phyloP scores from a whole-genome alignment of 2,113 vertebrate genomes.

The Gnathochromis pfefferi region DNA sequence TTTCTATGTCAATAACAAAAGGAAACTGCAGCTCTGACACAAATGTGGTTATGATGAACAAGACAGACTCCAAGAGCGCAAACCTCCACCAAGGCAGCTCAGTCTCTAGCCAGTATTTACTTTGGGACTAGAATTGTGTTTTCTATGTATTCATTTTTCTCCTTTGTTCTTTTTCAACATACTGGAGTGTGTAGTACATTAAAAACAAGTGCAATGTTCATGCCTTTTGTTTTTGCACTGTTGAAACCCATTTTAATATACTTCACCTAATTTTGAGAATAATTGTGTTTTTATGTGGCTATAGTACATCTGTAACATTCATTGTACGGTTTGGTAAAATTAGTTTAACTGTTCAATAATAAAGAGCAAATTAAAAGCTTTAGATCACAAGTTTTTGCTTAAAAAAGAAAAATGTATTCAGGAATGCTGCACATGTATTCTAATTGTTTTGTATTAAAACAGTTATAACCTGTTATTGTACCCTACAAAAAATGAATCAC shows the following conservation, averaged over 20 bases:
- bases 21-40: background rate
- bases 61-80: background rate
- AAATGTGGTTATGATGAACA: background rate
- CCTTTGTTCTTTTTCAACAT: background rate
- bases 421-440: background rate
- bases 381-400: background rate
- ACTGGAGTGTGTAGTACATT: background rate
- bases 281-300: background rate
- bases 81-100: background rate
- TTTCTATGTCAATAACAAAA: background rate
- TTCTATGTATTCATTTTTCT: background rate
- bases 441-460: background rate
- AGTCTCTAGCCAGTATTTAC: background rate
- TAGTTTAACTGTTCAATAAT: background rate
- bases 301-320: background rate
- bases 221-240: background rate
- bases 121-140: background rate
- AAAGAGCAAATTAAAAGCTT: background rate
- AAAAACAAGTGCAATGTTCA: background rate
- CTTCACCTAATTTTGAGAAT: background rate
- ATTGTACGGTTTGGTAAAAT: background rate
- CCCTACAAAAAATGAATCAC: background rate
- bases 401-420: background rate
- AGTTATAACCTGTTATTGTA: background rate
- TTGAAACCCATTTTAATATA: background rate